Evolutionary conservation across 2,888 invertebrate species (phyloP), one percentile per base, ranked within the genome.

Genomic region (Acanthosepion esculentum): DNA sequence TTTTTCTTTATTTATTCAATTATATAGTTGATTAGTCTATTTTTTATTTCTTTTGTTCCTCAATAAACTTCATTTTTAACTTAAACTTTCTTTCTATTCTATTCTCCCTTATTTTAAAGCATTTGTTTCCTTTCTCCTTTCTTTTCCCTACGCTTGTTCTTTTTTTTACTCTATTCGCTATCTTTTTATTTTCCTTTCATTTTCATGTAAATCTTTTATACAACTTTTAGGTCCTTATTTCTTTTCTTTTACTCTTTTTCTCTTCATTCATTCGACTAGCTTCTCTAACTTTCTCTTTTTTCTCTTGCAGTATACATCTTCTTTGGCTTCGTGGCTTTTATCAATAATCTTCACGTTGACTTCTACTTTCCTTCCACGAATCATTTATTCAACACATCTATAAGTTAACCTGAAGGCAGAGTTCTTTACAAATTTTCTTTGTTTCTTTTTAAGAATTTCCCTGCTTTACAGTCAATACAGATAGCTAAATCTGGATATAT

Each of bases 331-430:
- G 12, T 64, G 23, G 26, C 64, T 64, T 64, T 29, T 64, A 26
- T 64, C 23, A 23, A 64, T 64, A 64, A 23, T 33, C 78, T 15
- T 15, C 10, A 8, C 29, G 10, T n/a, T 12, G 8, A 10, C 10
- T 8, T 15, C n/a, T 15, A 1, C n/a, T 78, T n/a, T 33, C n/a
- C n/a, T 23, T 18, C 2, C 0, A 78, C 10, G 12, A 78, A 78
- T 78, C n/a, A 78, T 78, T 78, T n/a, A 78, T 78, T n/a, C n/a
- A 78, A 78, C 78, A 78, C 78, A n/a, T 78, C n/a, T 33, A 78
- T 78, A 78, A n/a, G n/a, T n/a, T n/a, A 2, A 7, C 78, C 18
- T 78, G 0, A 78, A 78, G 78, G n/a, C 64, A 78, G n/a, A 78
- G 15, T 78, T n/a, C 5, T n/a, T 78, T 12, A n/a, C n/a, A 78